phyloP scores from a whole-genome alignment of 1,140 invertebrate genomes.

The Bombus picipes region DNA sequence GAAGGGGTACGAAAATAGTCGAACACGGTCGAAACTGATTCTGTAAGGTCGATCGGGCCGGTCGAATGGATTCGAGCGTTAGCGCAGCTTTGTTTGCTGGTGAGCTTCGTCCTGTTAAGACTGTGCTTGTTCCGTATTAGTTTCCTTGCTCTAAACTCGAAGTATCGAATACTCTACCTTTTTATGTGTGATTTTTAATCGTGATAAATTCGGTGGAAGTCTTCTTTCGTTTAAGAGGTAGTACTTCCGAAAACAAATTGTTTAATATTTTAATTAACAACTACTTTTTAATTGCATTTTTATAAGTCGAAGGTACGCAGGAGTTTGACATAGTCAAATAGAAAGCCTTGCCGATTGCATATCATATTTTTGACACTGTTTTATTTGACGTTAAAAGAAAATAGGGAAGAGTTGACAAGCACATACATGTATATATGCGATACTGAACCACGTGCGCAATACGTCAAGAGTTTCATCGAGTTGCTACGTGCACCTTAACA shows the following conservation, averaged over 20 bases:
- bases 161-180: neutral
- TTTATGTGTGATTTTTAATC: neutral
- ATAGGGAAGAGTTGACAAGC: neutral
- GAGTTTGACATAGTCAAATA: neutral
- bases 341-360: neutral
- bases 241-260: neutral
- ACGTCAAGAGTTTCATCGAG: conserved; percentile 22
- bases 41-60: conserved; percentile 23
- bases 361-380: neutral
- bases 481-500: neutral
- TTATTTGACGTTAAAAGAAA: neutral
- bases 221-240: neutral
- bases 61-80: neutral
- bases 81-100: conserved; percentile 28
- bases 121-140: neutral
- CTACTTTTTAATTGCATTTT: neutral
- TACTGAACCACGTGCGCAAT: conserved; percentile 36
- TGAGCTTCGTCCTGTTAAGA: conserved; percentile 1
- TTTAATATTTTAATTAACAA: neutral
- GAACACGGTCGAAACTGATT: conserved; percentile 6
- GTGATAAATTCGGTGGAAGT: neutral
- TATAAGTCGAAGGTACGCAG: neutral
- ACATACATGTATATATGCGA: neutral
- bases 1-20: conserved; percentile 27
- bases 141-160: neutral